These are phyloP conservation scores for Cistogaster globosa DNA, from an alignment of 2,888 invertebrate species.

Conservation along the genomic window DNA sequence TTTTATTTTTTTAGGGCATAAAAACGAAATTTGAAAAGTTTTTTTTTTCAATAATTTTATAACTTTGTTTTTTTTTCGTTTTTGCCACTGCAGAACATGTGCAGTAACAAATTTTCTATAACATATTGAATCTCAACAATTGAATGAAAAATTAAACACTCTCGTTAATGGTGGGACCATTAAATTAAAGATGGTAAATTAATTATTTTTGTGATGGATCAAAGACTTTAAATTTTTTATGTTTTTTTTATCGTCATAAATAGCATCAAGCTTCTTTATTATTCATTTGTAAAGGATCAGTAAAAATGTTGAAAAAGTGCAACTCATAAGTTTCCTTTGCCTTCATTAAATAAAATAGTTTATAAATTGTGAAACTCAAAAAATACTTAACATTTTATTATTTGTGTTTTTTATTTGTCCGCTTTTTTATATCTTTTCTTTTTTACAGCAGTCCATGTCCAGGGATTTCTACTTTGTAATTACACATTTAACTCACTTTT, in stretches of 20 bases:
- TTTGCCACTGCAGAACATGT: not conserved
- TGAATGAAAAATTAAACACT: slow-evolving; percentile 49
- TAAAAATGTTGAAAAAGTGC: too few species aligned
- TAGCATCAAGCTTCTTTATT: not conserved
- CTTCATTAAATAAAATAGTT: slow-evolving; percentile 5
- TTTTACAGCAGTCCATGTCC: not conserved
- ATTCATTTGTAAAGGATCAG: slow-evolving; percentile 26
- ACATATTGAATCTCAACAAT: slow-evolving; percentile 15
- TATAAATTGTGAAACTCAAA: slow-evolving; percentile 3
- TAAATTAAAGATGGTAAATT: slow-evolving; percentile 43
- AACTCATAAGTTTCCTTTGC: not conserved
- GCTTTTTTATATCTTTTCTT: not conserved
- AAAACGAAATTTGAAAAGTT: slow-evolving; percentile 42
- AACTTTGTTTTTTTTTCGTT: slow-evolving; percentile 29
- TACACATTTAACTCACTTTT: not conserved
- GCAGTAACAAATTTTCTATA: not conserved
- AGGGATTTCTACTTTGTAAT: slow-evolving; percentile 21
- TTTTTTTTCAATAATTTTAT: slow-evolving; percentile 43
- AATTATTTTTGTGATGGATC: slow-evolving; percentile 1
- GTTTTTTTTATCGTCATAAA: too few species aligned
- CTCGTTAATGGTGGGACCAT: slow-evolving; percentile 47
- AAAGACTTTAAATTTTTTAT: slow-evolving; percentile 3
- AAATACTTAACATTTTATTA: not conserved
- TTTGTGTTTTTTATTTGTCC: not conserved
- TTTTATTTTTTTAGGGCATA: slow-evolving; percentile 50